Evolutionary conservation across 1,140 invertebrate genomes (phyloP), one percentile per base, ranked within the genome.

Genomic region (Diabrotica undecimpunctata): DNA sequence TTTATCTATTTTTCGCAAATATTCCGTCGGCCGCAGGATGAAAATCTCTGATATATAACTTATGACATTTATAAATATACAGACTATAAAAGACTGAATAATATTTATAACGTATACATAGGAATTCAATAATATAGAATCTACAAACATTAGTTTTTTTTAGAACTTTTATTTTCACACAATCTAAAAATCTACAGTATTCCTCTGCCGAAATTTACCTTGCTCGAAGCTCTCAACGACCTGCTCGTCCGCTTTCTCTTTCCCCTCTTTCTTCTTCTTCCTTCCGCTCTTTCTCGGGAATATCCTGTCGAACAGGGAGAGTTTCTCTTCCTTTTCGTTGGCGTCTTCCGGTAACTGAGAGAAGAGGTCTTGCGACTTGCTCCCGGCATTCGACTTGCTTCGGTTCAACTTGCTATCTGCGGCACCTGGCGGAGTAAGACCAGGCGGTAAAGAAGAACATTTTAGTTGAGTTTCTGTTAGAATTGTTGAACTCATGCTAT

Each of bases 361-460:
- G 67, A 81, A 79, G 10, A 71, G 55, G 54, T 79, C 77, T 38
- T 75, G 73, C 5, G 69, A 71, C 54, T 77, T 77, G 25, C 73
- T 74, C 7, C 74, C 75, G 0, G 77, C 79, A 65, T 77, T 81
- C n/a, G 78, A 80, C 13, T 70, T 74, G 68, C 79, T 80, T 10
- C 79, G 74, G 68, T 79, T 83, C 37, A 85, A 74, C 73, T 84
- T 83, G 37, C 77, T 79, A 7, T 79, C 78, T 74, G 79, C 54
- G 75, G 80, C 12, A 75, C 79, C 39, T 74, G 82, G 81, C 5
- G 83, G 75, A 14, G 83, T 83, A 61, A 84, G 79, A 55, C 86
- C 86, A 14, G 85, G 86, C 54, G 87, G 87, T 46, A 89, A 76
- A 62, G 87, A 88, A 36, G 86, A 86, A 41, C 86, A 88, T 79